Conservation (phyloP, 2,888 invertebrate genomes). For the Argyresthia albistria region DNA sequence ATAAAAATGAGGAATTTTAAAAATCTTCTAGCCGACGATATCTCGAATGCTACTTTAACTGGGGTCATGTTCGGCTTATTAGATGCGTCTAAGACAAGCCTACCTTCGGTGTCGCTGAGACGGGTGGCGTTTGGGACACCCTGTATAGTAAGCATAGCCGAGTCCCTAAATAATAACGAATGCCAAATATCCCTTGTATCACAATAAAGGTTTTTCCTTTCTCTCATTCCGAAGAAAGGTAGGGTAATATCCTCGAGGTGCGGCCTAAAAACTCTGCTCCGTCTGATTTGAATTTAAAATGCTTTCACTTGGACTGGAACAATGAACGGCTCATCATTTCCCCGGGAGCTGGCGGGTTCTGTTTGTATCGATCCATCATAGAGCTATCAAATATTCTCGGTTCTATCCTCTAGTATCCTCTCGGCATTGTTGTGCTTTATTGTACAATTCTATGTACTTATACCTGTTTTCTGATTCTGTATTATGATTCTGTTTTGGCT, state of each 20-base stretch:
- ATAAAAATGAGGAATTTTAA: too few species aligned
- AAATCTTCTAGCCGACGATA: too few species aligned
- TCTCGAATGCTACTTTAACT: too few species aligned
- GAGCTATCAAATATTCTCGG: slow-evolving; percentile 20
- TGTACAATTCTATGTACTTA: too few species aligned
- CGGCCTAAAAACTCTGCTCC: slow-evolving; percentile 24
- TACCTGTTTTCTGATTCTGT: too few species aligned
- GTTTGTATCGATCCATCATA: slow-evolving; percentile 26
- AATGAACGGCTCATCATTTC: slow-evolving; percentile 35
- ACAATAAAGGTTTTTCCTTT: slow-evolving; percentile 5
- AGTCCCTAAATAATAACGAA: background rate
- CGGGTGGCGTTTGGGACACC: too few species aligned
- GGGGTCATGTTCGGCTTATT: too few species aligned
- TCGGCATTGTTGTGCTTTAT: background rate
- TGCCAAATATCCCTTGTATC: background rate
- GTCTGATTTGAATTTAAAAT: slow-evolving; percentile 49
- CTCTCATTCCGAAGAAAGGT: slow-evolving; percentile 4
- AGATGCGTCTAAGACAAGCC: too few species aligned
- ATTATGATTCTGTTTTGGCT: too few species aligned
- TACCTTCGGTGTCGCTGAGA: too few species aligned
- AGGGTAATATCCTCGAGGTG: slow-evolving; percentile 29
- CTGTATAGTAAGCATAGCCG: too few species aligned
- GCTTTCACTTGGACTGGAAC: slow-evolving; percentile 26
- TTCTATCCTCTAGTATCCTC: background rate
- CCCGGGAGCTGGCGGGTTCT: slow-evolving; percentile 10